Conservation (phyloP, 2,888 invertebrate genomes). For the Lasioglossum morio region DNA sequence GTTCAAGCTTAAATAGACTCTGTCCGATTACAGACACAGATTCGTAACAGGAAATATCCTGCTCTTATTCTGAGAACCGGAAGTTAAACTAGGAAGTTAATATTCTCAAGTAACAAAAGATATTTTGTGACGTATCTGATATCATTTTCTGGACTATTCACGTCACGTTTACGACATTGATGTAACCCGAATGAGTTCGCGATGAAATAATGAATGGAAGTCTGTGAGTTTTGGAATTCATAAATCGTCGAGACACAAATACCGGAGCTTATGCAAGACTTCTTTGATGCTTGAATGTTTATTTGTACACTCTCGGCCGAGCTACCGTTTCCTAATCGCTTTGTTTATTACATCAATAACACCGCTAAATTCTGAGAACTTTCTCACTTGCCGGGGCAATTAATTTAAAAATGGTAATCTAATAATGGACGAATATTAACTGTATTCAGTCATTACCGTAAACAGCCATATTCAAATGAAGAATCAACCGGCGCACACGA, state of each 20-base stretch:
- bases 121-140: neutral
- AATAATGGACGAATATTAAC: slow-evolving; percentile 41
- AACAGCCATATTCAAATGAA: neutral
- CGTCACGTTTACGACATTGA: neutral
- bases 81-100: slow-evolving; percentile 3
- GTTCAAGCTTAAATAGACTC: neutral
- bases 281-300: slow-evolving; percentile 19
- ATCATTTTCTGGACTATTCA: neutral
- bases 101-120: neutral
- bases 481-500: neutral
- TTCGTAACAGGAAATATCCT: slow-evolving; percentile 27
- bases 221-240: slow-evolving; percentile 13
- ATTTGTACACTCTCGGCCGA: neutral
- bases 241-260: slow-evolving; percentile 39
- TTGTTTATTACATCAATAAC: slow-evolving; percentile 43
- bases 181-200: neutral
- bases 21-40: slow-evolving; percentile 28
- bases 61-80: slow-evolving; percentile 20
- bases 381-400: slow-evolving; percentile 49
- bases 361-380: slow-evolving; percentile 44
- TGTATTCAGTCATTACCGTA: slow-evolving; percentile 24
- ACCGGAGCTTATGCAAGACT: slow-evolving; percentile 26
- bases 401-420: slow-evolving; percentile 14
- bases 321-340: slow-evolving; percentile 12
- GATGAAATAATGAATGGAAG: neutral